Evolutionary conservation across 2,888 invertebrate species (phyloP).

Genomic region (Sphaerophoria rueppellii): DNA sequence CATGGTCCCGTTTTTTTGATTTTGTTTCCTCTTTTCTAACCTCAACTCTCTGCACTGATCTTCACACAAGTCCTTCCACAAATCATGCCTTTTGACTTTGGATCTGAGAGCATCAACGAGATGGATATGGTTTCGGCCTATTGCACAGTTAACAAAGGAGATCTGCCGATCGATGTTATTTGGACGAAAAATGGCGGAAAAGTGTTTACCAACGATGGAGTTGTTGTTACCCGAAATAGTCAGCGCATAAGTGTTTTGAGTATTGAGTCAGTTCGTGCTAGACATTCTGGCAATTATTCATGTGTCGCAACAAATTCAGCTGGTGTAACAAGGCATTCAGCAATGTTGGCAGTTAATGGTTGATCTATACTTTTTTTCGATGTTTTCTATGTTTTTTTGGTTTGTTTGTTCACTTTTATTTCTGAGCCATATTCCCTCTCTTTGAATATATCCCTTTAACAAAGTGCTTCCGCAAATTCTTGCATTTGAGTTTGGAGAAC

Average conservation of each 20-base stretch:
- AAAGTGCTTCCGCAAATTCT: slow-evolving; percentile 84
- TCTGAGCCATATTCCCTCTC: slow-evolving; percentile 36
- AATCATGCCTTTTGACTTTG: slow-evolving; percentile 88
- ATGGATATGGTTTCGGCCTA: slow-evolving; percentile 87
- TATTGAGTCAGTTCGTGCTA: slow-evolving; percentile 87
- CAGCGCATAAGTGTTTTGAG: slow-evolving; percentile 85
- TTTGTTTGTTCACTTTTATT: slow-evolving; percentile 46
- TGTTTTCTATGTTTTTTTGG: slow-evolving; percentile 21
- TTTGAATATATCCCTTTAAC: slow-evolving; percentile 11
- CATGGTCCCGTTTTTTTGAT: slow-evolving; percentile 34
- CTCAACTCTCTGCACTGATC: neutral
- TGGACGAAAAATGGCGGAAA: slow-evolving; percentile 86
- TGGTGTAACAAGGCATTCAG: slow-evolving; percentile 87
- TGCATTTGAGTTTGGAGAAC: slow-evolving; percentile 84
- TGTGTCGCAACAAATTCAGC: slow-evolving; percentile 89
- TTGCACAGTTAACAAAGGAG: slow-evolving; percentile 90
- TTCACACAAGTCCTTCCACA: slow-evolving; percentile 85
- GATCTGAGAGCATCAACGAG: slow-evolving; percentile 86
- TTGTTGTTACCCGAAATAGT: slow-evolving; percentile 82
- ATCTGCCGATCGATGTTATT: slow-evolving; percentile 88
- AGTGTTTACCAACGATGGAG: slow-evolving; percentile 83
- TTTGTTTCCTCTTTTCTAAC: slow-evolving; percentile 37
- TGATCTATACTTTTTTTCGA: slow-evolving; percentile 20
- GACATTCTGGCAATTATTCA: slow-evolving; percentile 89
- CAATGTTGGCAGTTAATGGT: slow-evolving; percentile 90